These are phyloP conservation scores for Synanthedon tipuliformis DNA, from an alignment of 2,888 invertebrate species.

Conservation along the genomic window DNA sequence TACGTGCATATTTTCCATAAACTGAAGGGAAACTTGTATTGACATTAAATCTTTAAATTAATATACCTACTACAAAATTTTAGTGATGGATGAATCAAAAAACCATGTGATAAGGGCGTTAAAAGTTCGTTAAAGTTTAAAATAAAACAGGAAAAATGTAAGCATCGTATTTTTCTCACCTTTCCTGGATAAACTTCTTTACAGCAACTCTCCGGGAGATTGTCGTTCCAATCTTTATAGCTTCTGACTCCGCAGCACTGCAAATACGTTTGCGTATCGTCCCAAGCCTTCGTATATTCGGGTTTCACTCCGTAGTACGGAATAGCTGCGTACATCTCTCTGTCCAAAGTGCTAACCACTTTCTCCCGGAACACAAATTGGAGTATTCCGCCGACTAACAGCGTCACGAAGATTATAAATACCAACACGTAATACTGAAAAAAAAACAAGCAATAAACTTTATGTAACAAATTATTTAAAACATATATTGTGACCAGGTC, in stretches of 20 bases:
- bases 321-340: slow-evolving; percentile 82
- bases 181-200: slow-evolving; percentile 71
- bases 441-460: too few relatives aligned
- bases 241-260: slow-evolving; percentile 87
- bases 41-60: too few relatives aligned
- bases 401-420: slow-evolving; percentile 88
- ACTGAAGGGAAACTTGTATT: too few relatives aligned
- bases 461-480: too few relatives aligned
- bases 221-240: slow-evolving; percentile 80
- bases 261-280: slow-evolving; percentile 84
- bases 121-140: too few relatives aligned
- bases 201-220: slow-evolving; percentile 83
- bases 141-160: slow-evolving; percentile 1
- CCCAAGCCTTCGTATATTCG: slow-evolving; percentile 86
- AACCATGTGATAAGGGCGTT: too few relatives aligned
- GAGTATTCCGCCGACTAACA: slow-evolving; percentile 90
- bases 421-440: slow-evolving; percentile 88
- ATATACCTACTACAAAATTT: too few relatives aligned
- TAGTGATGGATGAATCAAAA: too few relatives aligned
- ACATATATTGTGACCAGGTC: too few relatives aligned
- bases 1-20: too few relatives aligned
- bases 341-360: slow-evolving; percentile 79
- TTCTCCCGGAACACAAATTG: slow-evolving; percentile 91
- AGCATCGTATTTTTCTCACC: slow-evolving; percentile 25
- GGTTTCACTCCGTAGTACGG: slow-evolving; percentile 77